A percentile compares a stretch with the other conserved stretches of the same genome.
phyloP scores from a whole-genome alignment of 2,113 vertebrate species.

The Scopus umbretta region DNA sequence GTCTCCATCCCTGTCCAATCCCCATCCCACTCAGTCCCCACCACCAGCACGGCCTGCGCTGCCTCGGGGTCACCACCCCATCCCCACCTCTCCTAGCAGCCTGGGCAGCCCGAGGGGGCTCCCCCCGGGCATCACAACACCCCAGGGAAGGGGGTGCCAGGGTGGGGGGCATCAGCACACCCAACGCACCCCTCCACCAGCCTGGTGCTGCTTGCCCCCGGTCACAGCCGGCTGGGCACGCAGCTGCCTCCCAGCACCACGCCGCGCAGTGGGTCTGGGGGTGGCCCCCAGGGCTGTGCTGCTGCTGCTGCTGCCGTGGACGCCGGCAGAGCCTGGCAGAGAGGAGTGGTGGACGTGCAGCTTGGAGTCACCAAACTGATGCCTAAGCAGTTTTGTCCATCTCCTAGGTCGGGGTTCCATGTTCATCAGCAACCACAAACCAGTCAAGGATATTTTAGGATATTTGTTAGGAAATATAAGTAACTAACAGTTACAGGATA shows the following conservation, averaged over 20 bases:
- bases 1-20: not conserved
- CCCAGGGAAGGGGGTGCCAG: not conserved
- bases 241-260: not conserved
- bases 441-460: conserved; percentile 4
- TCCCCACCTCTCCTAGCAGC: accelerated
- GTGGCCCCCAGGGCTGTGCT: not conserved
- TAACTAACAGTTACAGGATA: conserved; percentile 7
- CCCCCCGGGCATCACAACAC: accelerated
- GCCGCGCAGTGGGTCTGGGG: not conserved
- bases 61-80: too few species aligned
- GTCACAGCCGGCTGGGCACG: accelerated
- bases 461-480: conserved; percentile 50
- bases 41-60: not conserved
- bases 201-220: not conserved
- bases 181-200: not conserved
- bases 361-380: conserved; percentile 34
- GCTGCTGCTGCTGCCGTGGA: accelerated
- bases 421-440: conserved; percentile 59
- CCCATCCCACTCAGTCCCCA: not conserved
- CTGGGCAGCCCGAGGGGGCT: not conserved
- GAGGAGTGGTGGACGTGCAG: not conserved
- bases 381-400: conserved; percentile 49
- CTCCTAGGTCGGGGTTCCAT: not conserved
- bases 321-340: not conserved
- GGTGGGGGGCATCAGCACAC: not conserved